phyloP scores from a whole-genome alignment of 2,797 vertebrate genomes.

The Aldrovandia affinis region DNA sequence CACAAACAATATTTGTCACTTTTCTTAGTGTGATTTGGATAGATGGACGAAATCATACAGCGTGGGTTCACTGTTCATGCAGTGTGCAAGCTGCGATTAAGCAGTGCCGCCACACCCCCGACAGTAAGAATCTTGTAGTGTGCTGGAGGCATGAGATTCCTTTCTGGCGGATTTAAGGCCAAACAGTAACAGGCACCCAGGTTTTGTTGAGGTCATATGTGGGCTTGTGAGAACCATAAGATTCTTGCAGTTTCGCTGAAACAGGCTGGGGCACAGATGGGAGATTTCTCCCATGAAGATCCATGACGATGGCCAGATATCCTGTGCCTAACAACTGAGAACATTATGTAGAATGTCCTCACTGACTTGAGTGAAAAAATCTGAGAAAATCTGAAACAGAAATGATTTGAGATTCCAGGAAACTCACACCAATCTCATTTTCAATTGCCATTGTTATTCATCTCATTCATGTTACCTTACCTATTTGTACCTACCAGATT shows the following conservation, averaged over 20 bases:
- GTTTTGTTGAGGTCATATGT: conserved; percentile 4
- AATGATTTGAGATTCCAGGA: not conserved
- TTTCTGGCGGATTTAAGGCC: not conserved
- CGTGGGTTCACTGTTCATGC: not conserved
- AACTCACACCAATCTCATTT: not conserved
- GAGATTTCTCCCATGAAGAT: not conserved
- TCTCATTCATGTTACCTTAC: not conserved
- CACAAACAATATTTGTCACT: not conserved
- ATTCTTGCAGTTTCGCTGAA: not conserved
- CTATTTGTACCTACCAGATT: not conserved
- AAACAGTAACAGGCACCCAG: not conserved
- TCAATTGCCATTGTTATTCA: not conserved
- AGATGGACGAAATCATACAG: not conserved
- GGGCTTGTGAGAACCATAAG: not conserved
- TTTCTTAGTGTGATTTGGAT: not conserved
- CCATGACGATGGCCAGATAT: not conserved
- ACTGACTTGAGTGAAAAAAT: not conserved
- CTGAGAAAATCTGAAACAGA: not conserved
- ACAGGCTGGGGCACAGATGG: not conserved
- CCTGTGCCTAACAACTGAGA: not conserved
- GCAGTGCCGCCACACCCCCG: not conserved
- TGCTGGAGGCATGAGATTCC: not conserved
- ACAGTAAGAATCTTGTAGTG: not conserved
- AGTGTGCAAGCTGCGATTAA: not conserved
- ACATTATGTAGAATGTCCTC: not conserved